Conservation (phyloP, 2,797 vertebrate species). For the Eospalax fontanierii region DNA sequence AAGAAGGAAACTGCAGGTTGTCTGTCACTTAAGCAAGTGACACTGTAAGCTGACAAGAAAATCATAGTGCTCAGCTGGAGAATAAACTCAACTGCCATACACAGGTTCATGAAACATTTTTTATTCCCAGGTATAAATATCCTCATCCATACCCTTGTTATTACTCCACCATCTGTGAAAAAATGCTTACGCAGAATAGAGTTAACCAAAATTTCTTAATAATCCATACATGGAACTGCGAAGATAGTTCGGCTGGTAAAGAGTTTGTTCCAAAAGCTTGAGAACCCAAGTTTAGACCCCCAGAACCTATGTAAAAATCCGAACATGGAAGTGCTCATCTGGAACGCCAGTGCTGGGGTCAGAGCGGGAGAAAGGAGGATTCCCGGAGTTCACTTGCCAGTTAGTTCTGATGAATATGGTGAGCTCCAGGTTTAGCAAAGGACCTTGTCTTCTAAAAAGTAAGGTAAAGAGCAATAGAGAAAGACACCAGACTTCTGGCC, state of each 20-base stretch:
- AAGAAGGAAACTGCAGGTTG: slow-evolving; percentile 80
- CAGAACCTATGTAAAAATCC: not conserved
- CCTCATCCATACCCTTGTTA: not conserved
- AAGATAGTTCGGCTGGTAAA: too few species aligned
- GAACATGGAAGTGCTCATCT: not conserved
- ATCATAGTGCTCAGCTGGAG: slow-evolving; percentile 73
- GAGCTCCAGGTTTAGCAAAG: not conserved
- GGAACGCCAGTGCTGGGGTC: not conserved
- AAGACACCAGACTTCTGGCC: not conserved
- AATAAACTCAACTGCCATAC: slow-evolving; percentile 59
- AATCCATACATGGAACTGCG: not conserved
- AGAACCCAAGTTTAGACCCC: not conserved
- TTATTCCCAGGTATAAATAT: slow-evolving; percentile 69
- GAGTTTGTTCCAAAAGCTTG: too few species aligned
- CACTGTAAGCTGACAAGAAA: slow-evolving; percentile 85
- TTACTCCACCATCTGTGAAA: not conserved
- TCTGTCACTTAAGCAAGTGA: slow-evolving; percentile 81
- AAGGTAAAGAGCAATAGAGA: not conserved
- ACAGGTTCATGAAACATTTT: slow-evolving; percentile 75
- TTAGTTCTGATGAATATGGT: not conserved
- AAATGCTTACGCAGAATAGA: not conserved
- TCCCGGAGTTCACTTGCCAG: not conserved
- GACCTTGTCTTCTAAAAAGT: not conserved
- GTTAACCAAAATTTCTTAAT: slow-evolving; percentile 35
- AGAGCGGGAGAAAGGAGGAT: not conserved